Conservation (phyloP, 2,888 invertebrate genomes). For the Lasioglossum pauxillum region DNA sequence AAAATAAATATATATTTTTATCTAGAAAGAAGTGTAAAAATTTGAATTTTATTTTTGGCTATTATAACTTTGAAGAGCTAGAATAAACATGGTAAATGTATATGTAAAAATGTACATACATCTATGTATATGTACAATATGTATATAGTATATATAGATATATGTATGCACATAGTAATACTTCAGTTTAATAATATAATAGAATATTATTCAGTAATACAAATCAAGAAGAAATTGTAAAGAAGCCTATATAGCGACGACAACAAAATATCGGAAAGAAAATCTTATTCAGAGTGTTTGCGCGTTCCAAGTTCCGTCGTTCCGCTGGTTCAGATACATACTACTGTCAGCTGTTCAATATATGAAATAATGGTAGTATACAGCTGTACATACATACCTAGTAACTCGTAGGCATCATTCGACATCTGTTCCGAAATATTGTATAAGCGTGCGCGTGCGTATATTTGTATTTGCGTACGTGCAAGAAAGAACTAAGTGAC, state of each 20-base stretch:
- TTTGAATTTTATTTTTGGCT: background rate
- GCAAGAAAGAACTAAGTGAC: slow-evolving; percentile 36
- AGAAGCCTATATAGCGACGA: slow-evolving; percentile 51
- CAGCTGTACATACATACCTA: slow-evolving; percentile 31
- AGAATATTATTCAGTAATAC: background rate
- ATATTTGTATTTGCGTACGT: slow-evolving; percentile 48
- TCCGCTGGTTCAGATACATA: slow-evolving; percentile 62
- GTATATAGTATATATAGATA: background rate
- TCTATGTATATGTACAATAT: background rate
- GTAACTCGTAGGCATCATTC: slow-evolving; percentile 70
- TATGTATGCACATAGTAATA: background rate
- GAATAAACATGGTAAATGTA: background rate
- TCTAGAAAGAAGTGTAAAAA: background rate
- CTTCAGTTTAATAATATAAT: background rate
- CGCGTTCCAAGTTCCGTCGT: slow-evolving; percentile 59
- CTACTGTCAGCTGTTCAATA: slow-evolving; percentile 77
- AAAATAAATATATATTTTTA: background rate
- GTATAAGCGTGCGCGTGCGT: slow-evolving; percentile 55
- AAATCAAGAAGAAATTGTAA: background rate
- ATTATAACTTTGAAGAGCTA: background rate
- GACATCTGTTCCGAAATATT: slow-evolving; percentile 48
- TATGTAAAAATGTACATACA: background rate
- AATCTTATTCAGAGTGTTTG: slow-evolving; percentile 66
- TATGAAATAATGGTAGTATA: slow-evolving; percentile 63
- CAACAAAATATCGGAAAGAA: slow-evolving; percentile 47